Evolutionary conservation across 2,888 invertebrate species (phyloP), one percentile per base, ranked within the genome.

Genomic region (Pherbina coryleti): DNA sequence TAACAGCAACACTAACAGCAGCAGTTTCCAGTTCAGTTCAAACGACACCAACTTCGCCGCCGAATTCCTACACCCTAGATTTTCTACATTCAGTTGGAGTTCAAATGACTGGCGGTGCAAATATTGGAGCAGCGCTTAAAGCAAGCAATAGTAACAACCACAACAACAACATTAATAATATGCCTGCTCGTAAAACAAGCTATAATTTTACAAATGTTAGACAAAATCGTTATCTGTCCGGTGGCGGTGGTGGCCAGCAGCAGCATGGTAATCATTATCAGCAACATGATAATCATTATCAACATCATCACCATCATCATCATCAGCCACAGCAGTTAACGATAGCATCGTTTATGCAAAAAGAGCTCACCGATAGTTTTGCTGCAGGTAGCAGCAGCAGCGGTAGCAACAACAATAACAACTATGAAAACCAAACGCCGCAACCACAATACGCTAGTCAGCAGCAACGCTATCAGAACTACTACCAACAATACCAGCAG

Each of bases 271-370:
- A 28, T n/a, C 71, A 76, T 62, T 67, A 79, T 34, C 77, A 78
- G 4, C 79, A 79, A 5, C 80, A 79, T 14, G 72, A 80, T 53
- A 71, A 81, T 28, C 73, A 81, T 31, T 71, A 64, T 3, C 70
- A 70, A 19, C 82, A 84, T 72, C 83, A 87, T 74, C 83, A 79
- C 19, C 82, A 84, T 76, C 82, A 86, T 78, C 84, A 87, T 75
- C 84, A 85, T 11, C 88, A 88, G 76, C 88, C 88, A 9, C 84
- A 86, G 67, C 88, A 86, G 71, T 72, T 88, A 79, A 88, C 88
- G 5, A 87, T 87, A 64, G 87, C 86, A 9, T 88, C 87, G 17
- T 87, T 87, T 81, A 73, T 87, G 81, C 87, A 88, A 66, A 85
- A 88, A 76, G 88, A 87, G 28, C 73, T 87, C 62, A 84, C 84